Conservation (phyloP, 2,888 invertebrate genomes). For the Brachypalpus laphriformis region DNA sequence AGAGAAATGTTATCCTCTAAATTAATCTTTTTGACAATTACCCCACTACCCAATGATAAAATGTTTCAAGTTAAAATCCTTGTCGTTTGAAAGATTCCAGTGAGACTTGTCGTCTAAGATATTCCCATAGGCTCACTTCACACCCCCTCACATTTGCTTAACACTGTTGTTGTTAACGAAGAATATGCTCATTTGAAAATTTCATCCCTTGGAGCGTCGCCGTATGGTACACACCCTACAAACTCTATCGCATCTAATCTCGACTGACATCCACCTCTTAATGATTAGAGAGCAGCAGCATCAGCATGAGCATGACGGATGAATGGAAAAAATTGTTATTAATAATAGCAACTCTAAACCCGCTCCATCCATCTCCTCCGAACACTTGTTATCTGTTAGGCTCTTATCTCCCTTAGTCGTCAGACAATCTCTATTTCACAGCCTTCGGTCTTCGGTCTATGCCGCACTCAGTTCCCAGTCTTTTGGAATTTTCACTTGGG, state of each 20-base stretch:
- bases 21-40: too few species aligned
- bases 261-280: slow-evolving; percentile 65
- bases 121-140: not conserved
- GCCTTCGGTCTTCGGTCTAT: slow-evolving; percentile 20
- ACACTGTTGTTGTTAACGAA: not conserved
- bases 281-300: slow-evolving; percentile 55
- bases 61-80: too few species aligned
- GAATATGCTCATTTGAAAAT: not conserved
- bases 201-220: slow-evolving; percentile 19
- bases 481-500: slow-evolving; percentile 59
- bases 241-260: slow-evolving; percentile 48
- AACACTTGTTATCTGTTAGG: slow-evolving; percentile 51
- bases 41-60: too few species aligned
- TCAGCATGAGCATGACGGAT: slow-evolving; percentile 49
- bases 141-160: not conserved
- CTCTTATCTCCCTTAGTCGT: slow-evolving; percentile 55
- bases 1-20: too few species aligned
- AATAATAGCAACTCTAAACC: slow-evolving; percentile 37
- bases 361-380: slow-evolving; percentile 24
- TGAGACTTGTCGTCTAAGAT: not conserved
- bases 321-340: slow-evolving; percentile 18
- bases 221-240: slow-evolving; percentile 7
- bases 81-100: not conserved
- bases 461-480: slow-evolving; percentile 47
- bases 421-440: slow-evolving; percentile 47